phyloP scores from a whole-genome alignment of 2,113 vertebrate species.

The Campylomormyrus numenius region DNA sequence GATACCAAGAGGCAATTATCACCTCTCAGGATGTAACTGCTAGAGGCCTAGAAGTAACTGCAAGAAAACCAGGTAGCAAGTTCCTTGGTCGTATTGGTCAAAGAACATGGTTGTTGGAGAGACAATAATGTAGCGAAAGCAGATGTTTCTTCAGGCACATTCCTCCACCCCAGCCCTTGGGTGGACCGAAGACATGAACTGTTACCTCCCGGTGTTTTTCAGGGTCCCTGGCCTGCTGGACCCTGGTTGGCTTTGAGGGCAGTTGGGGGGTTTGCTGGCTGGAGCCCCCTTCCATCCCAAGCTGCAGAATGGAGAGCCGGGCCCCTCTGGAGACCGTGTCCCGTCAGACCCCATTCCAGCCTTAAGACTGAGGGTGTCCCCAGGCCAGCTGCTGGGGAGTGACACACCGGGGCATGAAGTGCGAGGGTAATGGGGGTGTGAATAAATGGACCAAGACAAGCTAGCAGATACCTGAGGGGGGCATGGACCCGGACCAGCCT shows the following conservation, averaged over 20 bases:
- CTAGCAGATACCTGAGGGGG: conserved; percentile 74
- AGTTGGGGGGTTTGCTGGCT: conserved; percentile 37
- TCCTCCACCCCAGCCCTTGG: not conserved
- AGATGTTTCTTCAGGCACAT: not conserved
- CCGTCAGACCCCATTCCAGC: conserved; percentile 69
- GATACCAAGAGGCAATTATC: not conserved
- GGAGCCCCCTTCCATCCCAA: conserved; percentile 42
- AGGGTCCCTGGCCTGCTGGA: conserved; percentile 36
- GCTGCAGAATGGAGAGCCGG: conserved; percentile 20
- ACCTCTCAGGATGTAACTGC: not conserved
- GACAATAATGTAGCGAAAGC: not conserved
- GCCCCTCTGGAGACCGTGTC: conserved; percentile 35
- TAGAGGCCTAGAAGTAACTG: not conserved
- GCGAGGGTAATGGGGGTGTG: conserved; percentile 64
- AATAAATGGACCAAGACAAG: conserved; percentile 72
- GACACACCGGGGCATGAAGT: conserved; percentile 72
- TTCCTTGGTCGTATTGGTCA: not conserved
- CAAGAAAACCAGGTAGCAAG: not conserved
- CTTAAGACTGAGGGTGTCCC: conserved; percentile 64
- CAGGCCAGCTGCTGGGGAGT: conserved; percentile 60
- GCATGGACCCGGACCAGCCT: conserved; percentile 67
- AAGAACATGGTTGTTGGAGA: not conserved
- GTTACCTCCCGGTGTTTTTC: conserved; percentile 11
- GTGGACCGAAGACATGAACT: not conserved
- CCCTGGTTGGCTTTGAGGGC: conserved; percentile 43